These are phyloP conservation scores for Uropsilus gracilis DNA, from an alignment of 2,113 vertebrate genomes.

Conservation along the genomic window DNA sequence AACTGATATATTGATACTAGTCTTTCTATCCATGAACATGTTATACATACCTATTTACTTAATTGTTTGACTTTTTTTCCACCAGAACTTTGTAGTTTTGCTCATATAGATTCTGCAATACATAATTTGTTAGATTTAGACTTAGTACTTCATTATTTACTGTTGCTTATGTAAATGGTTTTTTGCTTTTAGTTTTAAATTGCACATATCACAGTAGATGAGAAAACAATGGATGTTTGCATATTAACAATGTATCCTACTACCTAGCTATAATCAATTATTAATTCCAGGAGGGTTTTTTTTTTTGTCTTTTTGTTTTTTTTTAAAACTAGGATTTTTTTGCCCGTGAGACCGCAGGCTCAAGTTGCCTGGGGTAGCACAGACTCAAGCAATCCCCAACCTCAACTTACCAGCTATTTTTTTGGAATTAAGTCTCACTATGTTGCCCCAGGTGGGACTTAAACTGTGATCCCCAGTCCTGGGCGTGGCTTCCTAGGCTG, in stretches of 20 bases:
- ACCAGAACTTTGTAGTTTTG: not conserved
- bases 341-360: too few species aligned
- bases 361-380: too few species aligned
- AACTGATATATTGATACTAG: too few species aligned
- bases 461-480: too few species aligned
- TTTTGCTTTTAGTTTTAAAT: not conserved
- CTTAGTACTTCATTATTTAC: not conserved
- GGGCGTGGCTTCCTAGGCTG: too few species aligned
- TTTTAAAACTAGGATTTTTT: too few species aligned
- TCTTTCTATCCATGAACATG: not conserved
- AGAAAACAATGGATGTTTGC: not conserved
- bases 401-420: too few species aligned
- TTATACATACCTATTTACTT: not conserved
- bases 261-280: not conserved
- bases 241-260: not conserved
- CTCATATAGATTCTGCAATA: not conserved
- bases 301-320: too few species aligned
- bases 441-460: too few species aligned
- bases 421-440: too few species aligned
- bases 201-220: not conserved
- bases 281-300: not conserved
- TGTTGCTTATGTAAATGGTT: not conserved
- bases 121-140: not conserved
- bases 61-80: not conserved
- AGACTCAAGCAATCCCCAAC: too few species aligned